phyloP scores from a whole-genome alignment of 2,797 vertebrate species.

The Sebastes vulpes region DNA sequence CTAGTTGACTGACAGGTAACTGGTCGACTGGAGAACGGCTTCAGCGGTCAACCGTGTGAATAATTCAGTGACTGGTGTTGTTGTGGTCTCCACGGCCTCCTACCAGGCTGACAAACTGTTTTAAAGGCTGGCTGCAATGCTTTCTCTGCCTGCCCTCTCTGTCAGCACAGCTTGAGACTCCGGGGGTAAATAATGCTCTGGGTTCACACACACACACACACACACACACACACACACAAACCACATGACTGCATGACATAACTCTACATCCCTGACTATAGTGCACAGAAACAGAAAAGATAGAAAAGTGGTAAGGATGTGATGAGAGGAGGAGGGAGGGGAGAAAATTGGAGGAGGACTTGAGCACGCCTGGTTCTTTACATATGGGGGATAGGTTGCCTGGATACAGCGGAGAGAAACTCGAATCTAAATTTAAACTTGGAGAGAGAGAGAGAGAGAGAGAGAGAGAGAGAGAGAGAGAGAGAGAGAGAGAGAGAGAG shows the following conservation, averaged over 20 bases:
- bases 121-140: neutral
- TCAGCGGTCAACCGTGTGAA: neutral
- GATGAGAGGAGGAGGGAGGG: neutral
- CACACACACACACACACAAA: neutral
- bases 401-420: slow-evolving; percentile 80
- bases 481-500: slow-evolving; percentile 13
- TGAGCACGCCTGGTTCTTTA: slow-evolving; percentile 52
- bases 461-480: slow-evolving; percentile 45
- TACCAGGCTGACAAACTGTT: neutral
- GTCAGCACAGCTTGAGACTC: slow-evolving; percentile 35
- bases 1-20: neutral
- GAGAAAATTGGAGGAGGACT: neutral
- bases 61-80: neutral
- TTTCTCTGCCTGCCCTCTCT: slow-evolving; percentile 22
- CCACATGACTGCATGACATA: neutral
- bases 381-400: slow-evolving; percentile 77
- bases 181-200: slow-evolving; percentile 41
- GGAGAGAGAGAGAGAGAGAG: slow-evolving; percentile 32
- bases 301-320: neutral
- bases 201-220: neutral
- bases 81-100: neutral
- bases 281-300: neutral
- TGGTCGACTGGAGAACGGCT: neutral
- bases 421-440: slow-evolving; percentile 85
- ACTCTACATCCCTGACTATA: neutral